phyloP scores from a whole-genome alignment of 2,113 vertebrate species.

The human region GRCh38 chr9:36567001-36567500 shows the following conservation, averaged over 20 bases:
- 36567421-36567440: neutral
- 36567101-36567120: neutral
- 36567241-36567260: neutral
- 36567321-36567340: neutral
- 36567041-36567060: neutral
- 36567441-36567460: neutral
- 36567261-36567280: neutral
- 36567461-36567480: neutral
- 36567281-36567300: neutral
- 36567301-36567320: neutral
- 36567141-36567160: neutral
- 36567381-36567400: neutral
- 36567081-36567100: neutral
- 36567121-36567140: neutral
- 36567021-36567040: neutral
- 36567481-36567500: neutral
- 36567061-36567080: neutral
- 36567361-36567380: neutral
- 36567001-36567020: neutral
- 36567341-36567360: neutral
- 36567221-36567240: neutral
- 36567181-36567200: neutral
- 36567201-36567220: slow-evolving; percentile 1
- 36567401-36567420: neutral
- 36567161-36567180: neutral